Evolutionary conservation across 2,888 invertebrate genomes (phyloP).

Genomic region (Acrobeloides nanus): DNA sequence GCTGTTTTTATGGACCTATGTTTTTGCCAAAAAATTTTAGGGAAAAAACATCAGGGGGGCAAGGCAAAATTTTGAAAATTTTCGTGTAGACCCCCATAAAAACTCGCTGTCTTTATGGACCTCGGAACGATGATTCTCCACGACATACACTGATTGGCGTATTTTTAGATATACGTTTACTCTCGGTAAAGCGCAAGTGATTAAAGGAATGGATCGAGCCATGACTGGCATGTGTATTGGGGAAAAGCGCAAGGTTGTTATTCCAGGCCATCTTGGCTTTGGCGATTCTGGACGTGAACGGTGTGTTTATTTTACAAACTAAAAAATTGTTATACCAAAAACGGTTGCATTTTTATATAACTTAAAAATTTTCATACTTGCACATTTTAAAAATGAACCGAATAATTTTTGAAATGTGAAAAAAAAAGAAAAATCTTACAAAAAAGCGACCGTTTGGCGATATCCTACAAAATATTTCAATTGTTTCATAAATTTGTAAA

Average conservation of each 20-base stretch:
- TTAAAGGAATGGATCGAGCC: slow-evolving; percentile 50
- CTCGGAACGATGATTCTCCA: not conserved
- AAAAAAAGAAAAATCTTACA: not conserved
- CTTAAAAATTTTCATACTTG: too few species aligned
- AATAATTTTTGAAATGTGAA: too few species aligned
- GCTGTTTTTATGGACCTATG: not conserved
- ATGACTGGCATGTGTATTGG: slow-evolving; percentile 51
- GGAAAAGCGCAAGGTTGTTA: slow-evolving; percentile 52
- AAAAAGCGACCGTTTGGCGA: not conserved
- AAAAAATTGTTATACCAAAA: too few species aligned
- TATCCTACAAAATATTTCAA: too few species aligned
- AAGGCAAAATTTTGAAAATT: too few species aligned
- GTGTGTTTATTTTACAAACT: slow-evolving; percentile 7
- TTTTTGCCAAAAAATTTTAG: not conserved
- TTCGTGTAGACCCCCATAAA: too few species aligned
- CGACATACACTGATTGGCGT: too few species aligned
- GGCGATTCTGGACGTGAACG: slow-evolving; percentile 33
- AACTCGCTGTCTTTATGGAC: not conserved
- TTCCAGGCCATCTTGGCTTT: slow-evolving; percentile 48
- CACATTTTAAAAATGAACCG: too few species aligned
- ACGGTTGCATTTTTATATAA: too few species aligned
- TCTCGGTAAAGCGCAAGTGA: slow-evolving; percentile 47
- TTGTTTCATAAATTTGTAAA: too few species aligned
- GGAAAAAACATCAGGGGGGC: slow-evolving; percentile 2
- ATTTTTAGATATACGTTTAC: slow-evolving; percentile 48